These are phyloP conservation scores for Vidua macroura DNA, from an alignment of 2,113 vertebrate genomes.

Conservation along the genomic window DNA sequence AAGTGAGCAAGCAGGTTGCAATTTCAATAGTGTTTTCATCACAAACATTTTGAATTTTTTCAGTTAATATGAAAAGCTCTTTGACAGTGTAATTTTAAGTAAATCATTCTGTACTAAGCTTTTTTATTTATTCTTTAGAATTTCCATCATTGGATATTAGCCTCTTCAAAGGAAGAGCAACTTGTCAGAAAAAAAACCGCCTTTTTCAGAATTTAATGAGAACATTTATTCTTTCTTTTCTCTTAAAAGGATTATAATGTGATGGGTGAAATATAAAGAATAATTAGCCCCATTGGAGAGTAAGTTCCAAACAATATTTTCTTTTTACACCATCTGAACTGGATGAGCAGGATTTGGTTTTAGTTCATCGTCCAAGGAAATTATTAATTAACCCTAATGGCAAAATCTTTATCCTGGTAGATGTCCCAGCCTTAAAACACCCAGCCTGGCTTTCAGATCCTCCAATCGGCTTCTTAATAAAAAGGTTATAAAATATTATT, in stretches of 20 bases:
- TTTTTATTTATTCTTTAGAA: slow-evolving; percentile 36
- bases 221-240: slow-evolving; percentile 69
- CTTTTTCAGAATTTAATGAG: slow-evolving; percentile 67
- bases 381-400: background rate
- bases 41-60: background rate
- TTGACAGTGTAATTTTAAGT: slow-evolving; percentile 19
- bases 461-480: background rate
- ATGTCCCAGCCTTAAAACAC: background rate
- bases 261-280: slow-evolving; percentile 64
- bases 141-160: slow-evolving; percentile 2
- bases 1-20: slow-evolving; percentile 46
- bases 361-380: background rate
- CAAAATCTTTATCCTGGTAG: background rate
- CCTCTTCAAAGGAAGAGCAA: slow-evolving; percentile 47
- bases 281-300: slow-evolving; percentile 68
- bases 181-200: slow-evolving; percentile 25
- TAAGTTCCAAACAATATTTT: slow-evolving; percentile 49
- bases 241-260: slow-evolving; percentile 64
- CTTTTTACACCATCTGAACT: slow-evolving; percentile 29
- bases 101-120: slow-evolving; percentile 14
- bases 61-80: slow-evolving; percentile 32
- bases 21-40: slow-evolving; percentile 40
- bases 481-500: background rate
- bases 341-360: background rate
- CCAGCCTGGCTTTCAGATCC: background rate